phyloP scores from a whole-genome alignment of 2,888 invertebrate genomes.

The Pseudococcus viburni region DNA sequence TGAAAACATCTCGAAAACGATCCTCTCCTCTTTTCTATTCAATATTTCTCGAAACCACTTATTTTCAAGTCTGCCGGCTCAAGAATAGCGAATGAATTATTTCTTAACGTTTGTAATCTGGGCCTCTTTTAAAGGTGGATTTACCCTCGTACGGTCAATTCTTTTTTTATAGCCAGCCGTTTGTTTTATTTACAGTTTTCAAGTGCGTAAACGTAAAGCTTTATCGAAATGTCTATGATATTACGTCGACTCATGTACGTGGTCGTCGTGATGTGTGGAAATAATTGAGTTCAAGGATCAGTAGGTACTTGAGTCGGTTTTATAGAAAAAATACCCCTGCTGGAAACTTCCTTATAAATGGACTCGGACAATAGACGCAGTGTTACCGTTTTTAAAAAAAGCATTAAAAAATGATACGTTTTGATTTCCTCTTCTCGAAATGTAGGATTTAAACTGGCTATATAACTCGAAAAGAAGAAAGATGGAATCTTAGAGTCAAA shows the following conservation, averaged over 20 bases:
- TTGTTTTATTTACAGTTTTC: conserved; percentile 45
- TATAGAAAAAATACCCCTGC: background rate
- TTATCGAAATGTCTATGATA: conserved; percentile 35
- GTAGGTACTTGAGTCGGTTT: background rate
- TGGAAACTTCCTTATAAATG: background rate
- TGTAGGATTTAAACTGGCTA: background rate
- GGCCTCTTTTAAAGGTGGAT: conserved; percentile 19
- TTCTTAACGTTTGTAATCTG: conserved; percentile 7
- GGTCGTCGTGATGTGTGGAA: conserved; percentile 14
- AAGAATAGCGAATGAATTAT: conserved; percentile 36
- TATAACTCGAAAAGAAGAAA: background rate
- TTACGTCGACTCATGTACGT: background rate
- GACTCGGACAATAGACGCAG: background rate
- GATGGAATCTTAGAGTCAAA: background rate
- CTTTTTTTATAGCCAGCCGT: conserved; percentile 23
- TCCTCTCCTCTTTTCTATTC: background rate
- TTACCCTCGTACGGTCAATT: conserved; percentile 4
- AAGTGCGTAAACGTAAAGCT: conserved; percentile 22
- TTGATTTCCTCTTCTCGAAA: background rate
- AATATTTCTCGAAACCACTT: conserved; percentile 26
- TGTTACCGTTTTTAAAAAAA: background rate
- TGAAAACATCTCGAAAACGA: conserved; percentile 17
- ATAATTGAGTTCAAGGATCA: conserved; percentile 37
- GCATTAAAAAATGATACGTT: background rate
- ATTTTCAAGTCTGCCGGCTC: background rate